phyloP scores from a whole-genome alignment of 2,888 invertebrate species.

The Drosophila incognita region DNA sequence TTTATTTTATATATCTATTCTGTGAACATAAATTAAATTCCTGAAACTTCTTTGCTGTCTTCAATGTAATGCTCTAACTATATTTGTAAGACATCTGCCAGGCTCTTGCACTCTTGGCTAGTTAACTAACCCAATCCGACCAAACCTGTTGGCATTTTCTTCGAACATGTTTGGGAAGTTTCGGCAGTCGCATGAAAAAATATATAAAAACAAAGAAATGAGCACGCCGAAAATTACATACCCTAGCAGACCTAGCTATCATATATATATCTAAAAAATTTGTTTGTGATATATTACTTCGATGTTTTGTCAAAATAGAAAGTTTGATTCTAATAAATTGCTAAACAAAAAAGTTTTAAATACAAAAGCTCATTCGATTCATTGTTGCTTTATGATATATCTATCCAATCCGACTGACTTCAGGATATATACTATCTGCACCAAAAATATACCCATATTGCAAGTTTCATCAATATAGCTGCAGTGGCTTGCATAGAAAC shows the following conservation, averaged over 20 bases:
- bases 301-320: too few relatives aligned
- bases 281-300: too few relatives aligned
- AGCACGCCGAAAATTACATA: not conserved
- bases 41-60: conserved; percentile 1
- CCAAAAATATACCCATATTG: too few relatives aligned
- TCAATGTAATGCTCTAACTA: not conserved
- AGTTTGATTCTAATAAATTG: too few relatives aligned
- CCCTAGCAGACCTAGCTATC: not conserved
- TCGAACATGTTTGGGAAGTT: conserved; percentile 33
- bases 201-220: not conserved
- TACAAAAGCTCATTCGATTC: too few relatives aligned
- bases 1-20: not conserved
- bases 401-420: not conserved
- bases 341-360: too few relatives aligned
- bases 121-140: conserved; percentile 10
- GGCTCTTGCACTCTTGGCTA: conserved; percentile 12
- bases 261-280: not conserved
- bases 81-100: conserved; percentile 1
- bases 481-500: too few relatives aligned
- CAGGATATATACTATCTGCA: not conserved
- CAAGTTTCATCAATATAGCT: too few relatives aligned
- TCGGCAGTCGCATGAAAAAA: not conserved
- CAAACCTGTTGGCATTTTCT: conserved; percentile 50
- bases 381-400: too few relatives aligned
- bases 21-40: not conserved